phyloP scores from a whole-genome alignment of 1,140 invertebrate genomes.

The Temnothorax longispinosus region DNA sequence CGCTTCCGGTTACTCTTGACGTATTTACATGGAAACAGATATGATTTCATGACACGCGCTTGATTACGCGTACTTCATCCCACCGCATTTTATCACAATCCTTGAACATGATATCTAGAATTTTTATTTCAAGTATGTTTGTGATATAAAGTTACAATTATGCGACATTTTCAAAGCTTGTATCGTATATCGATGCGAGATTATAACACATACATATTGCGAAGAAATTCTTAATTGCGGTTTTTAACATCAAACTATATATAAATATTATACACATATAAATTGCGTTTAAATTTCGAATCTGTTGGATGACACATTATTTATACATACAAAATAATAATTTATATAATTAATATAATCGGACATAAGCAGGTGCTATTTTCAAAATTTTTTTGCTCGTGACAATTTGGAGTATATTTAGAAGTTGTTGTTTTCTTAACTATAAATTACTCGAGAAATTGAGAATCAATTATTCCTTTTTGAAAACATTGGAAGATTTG shows the following conservation, averaged over 20 bases:
- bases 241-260: background rate
- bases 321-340: background rate
- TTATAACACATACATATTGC: background rate
- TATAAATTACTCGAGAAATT: constrained; percentile 1
- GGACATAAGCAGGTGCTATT: background rate
- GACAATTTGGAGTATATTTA: background rate
- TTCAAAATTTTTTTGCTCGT: background rate
- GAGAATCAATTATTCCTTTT: background rate
- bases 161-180: background rate
- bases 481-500: background rate
- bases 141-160: constrained; percentile 35
- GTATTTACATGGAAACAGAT: constrained; percentile 34
- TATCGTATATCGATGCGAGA: background rate
- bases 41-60: constrained; percentile 20
- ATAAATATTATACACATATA: constrained; percentile 5
- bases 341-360: constrained; percentile 7
- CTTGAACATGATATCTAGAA: constrained; percentile 42
- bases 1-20: constrained; percentile 20
- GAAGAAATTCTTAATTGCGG: background rate
- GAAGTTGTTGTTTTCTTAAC: background rate
- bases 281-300: background rate
- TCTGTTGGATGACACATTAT: background rate
- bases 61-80: background rate
- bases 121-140: constrained; percentile 20
- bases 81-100: constrained; percentile 31